phyloP scores from a whole-genome alignment of 2,797 vertebrate species.

The Danio tinwini region DNA sequence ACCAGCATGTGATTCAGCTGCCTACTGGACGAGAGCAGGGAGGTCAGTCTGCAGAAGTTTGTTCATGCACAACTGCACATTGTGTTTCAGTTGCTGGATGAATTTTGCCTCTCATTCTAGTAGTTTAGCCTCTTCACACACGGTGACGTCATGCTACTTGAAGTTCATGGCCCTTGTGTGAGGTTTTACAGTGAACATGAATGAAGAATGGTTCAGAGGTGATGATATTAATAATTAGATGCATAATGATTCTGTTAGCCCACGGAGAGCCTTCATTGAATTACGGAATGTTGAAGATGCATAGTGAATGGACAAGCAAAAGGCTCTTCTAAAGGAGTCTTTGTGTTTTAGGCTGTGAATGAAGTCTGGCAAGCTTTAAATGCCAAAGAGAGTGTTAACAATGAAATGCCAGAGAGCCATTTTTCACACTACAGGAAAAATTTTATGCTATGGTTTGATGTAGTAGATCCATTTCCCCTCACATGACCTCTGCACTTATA shows the following conservation, averaged over 20 bases:
- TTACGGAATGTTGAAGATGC: neutral
- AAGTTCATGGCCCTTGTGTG: neutral
- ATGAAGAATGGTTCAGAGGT: constrained; percentile 40
- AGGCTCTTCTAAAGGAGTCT: constrained; percentile 24
- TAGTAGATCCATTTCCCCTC: neutral
- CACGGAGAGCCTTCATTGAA: constrained; percentile 19
- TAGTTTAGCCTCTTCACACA: neutral
- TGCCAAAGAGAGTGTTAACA: constrained; percentile 41
- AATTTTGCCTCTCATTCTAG: neutral
- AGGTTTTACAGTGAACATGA: constrained; percentile 55
- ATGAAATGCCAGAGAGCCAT: neutral
- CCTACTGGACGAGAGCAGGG: constrained; percentile 23
- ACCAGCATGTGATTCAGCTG: constrained; percentile 50
- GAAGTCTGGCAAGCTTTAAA: constrained; percentile 57
- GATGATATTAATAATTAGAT: constrained; percentile 30
- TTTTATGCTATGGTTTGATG: neutral
- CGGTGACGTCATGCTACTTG: neutral
- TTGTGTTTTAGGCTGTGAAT: constrained; percentile 46
- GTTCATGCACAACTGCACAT: neutral
- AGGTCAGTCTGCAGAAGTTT: neutral
- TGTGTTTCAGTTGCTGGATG: neutral
- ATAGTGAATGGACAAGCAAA: constrained; percentile 29
- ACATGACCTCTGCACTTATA: neutral
- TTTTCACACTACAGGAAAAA: neutral
- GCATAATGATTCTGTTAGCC: constrained; percentile 25